phyloP scores from a whole-genome alignment of 2,888 invertebrate species.

The Drosophila leonis region DNA sequence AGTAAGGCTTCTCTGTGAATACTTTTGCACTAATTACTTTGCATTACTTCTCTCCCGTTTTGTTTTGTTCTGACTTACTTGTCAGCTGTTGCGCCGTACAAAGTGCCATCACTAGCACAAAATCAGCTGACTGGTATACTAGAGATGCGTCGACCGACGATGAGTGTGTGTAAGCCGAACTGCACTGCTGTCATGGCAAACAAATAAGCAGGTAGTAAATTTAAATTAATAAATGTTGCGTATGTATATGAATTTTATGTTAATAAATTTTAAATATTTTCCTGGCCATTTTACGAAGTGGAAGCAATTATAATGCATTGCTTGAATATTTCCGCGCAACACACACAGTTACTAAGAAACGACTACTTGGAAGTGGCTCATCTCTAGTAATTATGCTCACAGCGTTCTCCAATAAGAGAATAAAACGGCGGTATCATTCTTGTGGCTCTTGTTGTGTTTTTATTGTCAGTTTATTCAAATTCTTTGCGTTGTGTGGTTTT shows the following conservation, averaged over 20 bases:
- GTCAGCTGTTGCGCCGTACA: slow-evolving; percentile 42
- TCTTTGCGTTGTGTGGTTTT: slow-evolving; percentile 39
- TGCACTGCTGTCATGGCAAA: too few species aligned
- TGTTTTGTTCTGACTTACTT: slow-evolving; percentile 64
- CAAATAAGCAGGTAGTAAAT: not conserved
- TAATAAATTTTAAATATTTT: not conserved
- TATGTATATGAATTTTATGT: too few species aligned
- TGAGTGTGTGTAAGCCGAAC: not conserved
- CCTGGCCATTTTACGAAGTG: not conserved
- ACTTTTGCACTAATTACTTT: slow-evolving; percentile 43
- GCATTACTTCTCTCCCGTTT: slow-evolving; percentile 42
- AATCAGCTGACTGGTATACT: slow-evolving; percentile 34
- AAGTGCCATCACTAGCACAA: slow-evolving; percentile 43
- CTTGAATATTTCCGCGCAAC: not conserved
- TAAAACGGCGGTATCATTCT: slow-evolving; percentile 45
- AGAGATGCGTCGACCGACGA: slow-evolving; percentile 29
- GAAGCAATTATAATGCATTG: not conserved
- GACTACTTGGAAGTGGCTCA: slow-evolving; percentile 26
- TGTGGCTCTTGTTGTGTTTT: slow-evolving; percentile 51
- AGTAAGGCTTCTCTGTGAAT: slow-evolving; percentile 65
- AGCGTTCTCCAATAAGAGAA: slow-evolving; percentile 54
- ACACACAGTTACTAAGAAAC: slow-evolving; percentile 9
- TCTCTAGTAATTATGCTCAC: slow-evolving; percentile 36
- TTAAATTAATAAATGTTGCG: too few species aligned
- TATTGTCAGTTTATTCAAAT: slow-evolving; percentile 43